A percentile compares a stretch with the other conserved stretches of the same genome.
These are phyloP conservation scores for Eremobia ochroleuca DNA, from an alignment of 2,888 invertebrate species.

Conservation along the genomic window DNA sequence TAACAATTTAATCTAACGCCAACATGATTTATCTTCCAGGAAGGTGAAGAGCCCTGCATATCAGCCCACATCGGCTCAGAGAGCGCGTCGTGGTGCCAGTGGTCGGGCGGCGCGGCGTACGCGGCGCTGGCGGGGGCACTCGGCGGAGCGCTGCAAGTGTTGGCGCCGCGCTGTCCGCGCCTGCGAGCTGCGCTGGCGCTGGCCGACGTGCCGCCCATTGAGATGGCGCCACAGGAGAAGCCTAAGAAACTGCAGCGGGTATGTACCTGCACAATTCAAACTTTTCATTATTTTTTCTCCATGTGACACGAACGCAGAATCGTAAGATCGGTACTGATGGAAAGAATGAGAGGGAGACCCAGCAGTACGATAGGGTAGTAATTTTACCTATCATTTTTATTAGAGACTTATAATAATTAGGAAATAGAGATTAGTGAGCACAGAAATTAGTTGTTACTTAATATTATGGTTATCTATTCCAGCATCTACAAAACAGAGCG, in stretches of 20 bases:
- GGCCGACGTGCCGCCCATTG: slow-evolving; percentile 86
- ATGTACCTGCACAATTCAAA: slow-evolving; percentile 76
- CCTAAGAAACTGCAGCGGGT: slow-evolving; percentile 94
- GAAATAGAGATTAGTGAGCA: too few species aligned
- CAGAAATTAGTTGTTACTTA: neutral
- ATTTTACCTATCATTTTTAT: neutral
- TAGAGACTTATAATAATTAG: neutral
- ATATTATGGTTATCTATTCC: slow-evolving; percentile 75
- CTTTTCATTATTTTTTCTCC: neutral
- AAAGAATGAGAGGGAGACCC: neutral
- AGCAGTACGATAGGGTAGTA: neutral
- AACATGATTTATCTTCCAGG: slow-evolving; percentile 89
- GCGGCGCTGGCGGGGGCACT: slow-evolving; percentile 92
- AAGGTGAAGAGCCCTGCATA: slow-evolving; percentile 86
- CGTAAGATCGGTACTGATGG: neutral
- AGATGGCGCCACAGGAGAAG: slow-evolving; percentile 79
- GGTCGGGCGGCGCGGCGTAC: slow-evolving; percentile 94
- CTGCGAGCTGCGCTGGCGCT: slow-evolving; percentile 93
- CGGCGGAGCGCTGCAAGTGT: slow-evolving; percentile 91
- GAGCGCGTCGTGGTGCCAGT: slow-evolving; percentile 93
- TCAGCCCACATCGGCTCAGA: slow-evolving; percentile 93
- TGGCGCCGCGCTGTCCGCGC: slow-evolving; percentile 92
- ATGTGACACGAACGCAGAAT: neutral
- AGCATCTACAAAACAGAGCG: slow-evolving; percentile 97
- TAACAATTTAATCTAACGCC: neutral